Percentiles rank a stretch among this genome's conserved stretches.
Evolutionary conservation across 2,888 invertebrate genomes (phyloP).

Genomic region (Drosophila merina): DNA sequence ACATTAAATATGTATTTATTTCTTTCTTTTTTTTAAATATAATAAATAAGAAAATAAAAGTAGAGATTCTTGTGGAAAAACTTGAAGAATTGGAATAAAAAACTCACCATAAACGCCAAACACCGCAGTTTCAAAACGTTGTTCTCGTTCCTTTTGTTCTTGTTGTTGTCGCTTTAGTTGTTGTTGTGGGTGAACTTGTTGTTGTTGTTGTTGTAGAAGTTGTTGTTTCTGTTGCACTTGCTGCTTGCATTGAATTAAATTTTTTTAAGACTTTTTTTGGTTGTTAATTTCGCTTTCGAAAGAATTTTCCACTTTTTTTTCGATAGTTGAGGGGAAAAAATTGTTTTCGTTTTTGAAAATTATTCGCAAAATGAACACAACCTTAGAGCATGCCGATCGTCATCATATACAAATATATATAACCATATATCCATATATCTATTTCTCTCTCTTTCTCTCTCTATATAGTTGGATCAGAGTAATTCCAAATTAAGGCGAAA

Average conservation of each 20-base stretch:
- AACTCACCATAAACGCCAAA: slow-evolving; percentile 75
- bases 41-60: neutral
- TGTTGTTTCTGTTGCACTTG: slow-evolving; percentile 38
- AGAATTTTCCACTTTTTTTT: slow-evolving; percentile 6
- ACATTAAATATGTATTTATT: slow-evolving; percentile 1
- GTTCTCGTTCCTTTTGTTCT: slow-evolving; percentile 37
- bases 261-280: slow-evolving; percentile 4
- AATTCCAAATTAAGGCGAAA: neutral
- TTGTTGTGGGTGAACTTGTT: slow-evolving; percentile 26
- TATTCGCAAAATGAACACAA: slow-evolving; percentile 28
- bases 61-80: neutral
- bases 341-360: slow-evolving; percentile 30
- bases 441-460: neutral
- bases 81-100: too few relatives aligned
- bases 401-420: neutral
- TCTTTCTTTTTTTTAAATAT: neutral
- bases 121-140: slow-evolving; percentile 75
- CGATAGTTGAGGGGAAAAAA: slow-evolving; percentile 16
- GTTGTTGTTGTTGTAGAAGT: slow-evolving; percentile 25
- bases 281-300: slow-evolving; percentile 18
- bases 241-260: slow-evolving; percentile 33
- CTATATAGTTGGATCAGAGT: neutral
- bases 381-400: slow-evolving; percentile 36
- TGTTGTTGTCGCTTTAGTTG: slow-evolving; percentile 41
- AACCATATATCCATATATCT: too few relatives aligned